Base-by-base conservation (phyloP, 1,140 invertebrate genomes). In the Sitophilus oryzae region DNA sequence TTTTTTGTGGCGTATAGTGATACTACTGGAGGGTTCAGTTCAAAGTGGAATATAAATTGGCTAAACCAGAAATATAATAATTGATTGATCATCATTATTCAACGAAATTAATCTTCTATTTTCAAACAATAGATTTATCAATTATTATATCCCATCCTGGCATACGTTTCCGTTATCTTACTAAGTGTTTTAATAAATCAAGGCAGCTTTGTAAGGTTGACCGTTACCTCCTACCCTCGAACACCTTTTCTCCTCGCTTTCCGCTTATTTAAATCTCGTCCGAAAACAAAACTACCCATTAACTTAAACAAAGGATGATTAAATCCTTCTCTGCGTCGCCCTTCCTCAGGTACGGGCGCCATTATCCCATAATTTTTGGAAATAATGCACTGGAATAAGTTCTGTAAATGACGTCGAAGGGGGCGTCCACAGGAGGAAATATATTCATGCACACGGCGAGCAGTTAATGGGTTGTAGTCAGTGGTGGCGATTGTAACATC, bases 301-400 rank as follows among this genome's bases (percentile, higher is more conserved):
- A 53, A 41, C 1, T 20, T 19, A 46, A 53, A 53, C 52, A 53
- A 53, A 43, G 43, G 52, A 45, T 53, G 42, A 53, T 53, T 53
- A 53, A 53, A 53, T 46, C 42, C 42, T 45, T 45, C 44, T 23
- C 25, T 45, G 35, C 22, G 22, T 21, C 50, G 30, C 52, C 15
- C 42, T 44, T 37, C 19, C 18, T 20, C 16, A 18, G 49, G 23
- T 40, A 38, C 52, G 41, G 42, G 41, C 42, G 25, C 37, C 52
- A 52, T 52, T 52, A 52, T 43, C 40, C 50, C 40, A 38, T 53
- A 45, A 53, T 53, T 53, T 53, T 53, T 53, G 42, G 52, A 53
- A 53, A 53, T 53, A 53, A 53, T 53, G 52, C 44, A 46, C 19
- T 16, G 43, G 41, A 53, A 53, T 53, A 53, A 53, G 52, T 45